Conservation (phyloP, 2,113 vertebrate species). For the Halcyon senegalensis region DNA sequence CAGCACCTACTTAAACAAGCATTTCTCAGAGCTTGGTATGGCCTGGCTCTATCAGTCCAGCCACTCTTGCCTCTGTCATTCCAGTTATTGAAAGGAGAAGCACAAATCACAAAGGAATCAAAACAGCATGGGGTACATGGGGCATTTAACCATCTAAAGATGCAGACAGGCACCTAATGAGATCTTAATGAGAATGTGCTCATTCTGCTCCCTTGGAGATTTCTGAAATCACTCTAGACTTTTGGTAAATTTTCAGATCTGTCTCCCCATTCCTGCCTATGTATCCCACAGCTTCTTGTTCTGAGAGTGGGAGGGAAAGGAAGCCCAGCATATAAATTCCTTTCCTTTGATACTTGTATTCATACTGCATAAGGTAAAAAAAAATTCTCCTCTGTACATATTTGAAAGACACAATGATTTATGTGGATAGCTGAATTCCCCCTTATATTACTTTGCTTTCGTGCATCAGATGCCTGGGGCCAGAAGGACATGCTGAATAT, state of each 20-base stretch:
- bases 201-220: background rate
- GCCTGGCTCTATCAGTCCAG: background rate
- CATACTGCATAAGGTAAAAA: background rate
- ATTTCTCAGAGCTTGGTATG: background rate
- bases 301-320: background rate
- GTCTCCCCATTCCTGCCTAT: background rate
- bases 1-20: background rate
- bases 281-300: background rate
- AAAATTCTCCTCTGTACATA: background rate
- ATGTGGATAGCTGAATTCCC: background rate
- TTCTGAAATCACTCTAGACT: background rate
- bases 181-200: background rate
- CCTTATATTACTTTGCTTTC: conserved; percentile 1
- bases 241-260: background rate
- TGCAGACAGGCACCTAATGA: background rate
- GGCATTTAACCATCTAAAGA: background rate
- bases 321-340: conserved; percentile 3
- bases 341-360: conserved; percentile 9
- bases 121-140: background rate
- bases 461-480: background rate
- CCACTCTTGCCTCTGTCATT: background rate
- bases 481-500: conserved; percentile 17
- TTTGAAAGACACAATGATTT: conserved; percentile 19
- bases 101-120: background rate
- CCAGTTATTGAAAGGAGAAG: background rate